These are phyloP conservation scores for Tympanuchus pallidicinctus DNA, from an alignment of 2,113 vertebrate species.

Conservation along the genomic window DNA sequence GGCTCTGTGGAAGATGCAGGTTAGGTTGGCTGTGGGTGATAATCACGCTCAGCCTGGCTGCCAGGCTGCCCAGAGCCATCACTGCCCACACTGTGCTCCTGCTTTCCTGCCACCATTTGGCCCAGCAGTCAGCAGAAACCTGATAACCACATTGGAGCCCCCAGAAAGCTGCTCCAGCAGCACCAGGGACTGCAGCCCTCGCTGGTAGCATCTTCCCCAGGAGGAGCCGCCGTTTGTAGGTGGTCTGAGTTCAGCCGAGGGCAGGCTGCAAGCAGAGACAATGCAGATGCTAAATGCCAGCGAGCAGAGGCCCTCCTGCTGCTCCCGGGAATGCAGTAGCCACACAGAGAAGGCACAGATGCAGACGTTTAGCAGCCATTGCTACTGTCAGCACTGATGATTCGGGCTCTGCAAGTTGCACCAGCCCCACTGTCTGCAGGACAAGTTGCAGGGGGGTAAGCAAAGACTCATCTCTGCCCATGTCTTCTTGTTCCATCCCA, in stretches of 20 bases:
- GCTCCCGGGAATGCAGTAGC: slow-evolving; percentile 16
- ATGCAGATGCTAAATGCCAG: slow-evolving; percentile 49
- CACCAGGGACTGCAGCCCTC: background rate
- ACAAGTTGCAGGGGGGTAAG: background rate
- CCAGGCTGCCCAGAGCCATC: rapidly evolving
- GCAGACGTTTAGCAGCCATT: background rate
- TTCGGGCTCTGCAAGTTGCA: background rate
- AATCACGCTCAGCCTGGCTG: rapidly evolving
- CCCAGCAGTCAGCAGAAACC: background rate
- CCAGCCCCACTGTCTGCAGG: rapidly evolving
- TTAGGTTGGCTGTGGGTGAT: background rate
- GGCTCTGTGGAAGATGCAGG: background rate
- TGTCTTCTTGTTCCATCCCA: background rate
- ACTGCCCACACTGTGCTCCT: rapidly evolving
- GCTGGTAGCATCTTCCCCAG: background rate
- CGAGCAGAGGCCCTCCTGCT: slow-evolving; percentile 20
- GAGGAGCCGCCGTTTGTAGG: background rate
- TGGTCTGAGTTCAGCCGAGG: background rate
- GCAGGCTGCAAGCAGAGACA: slow-evolving; percentile 35
- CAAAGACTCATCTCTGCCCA: background rate
- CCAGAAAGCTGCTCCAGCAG: background rate
- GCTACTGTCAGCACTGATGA: background rate
- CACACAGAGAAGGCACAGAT: slow-evolving; percentile 12
- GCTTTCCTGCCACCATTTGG: background rate
- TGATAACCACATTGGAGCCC: background rate